Evolutionary conservation across 2,888 invertebrate genomes (phyloP), one percentile per base, ranked within the genome.

Genomic region (Hedya salicella): DNA sequence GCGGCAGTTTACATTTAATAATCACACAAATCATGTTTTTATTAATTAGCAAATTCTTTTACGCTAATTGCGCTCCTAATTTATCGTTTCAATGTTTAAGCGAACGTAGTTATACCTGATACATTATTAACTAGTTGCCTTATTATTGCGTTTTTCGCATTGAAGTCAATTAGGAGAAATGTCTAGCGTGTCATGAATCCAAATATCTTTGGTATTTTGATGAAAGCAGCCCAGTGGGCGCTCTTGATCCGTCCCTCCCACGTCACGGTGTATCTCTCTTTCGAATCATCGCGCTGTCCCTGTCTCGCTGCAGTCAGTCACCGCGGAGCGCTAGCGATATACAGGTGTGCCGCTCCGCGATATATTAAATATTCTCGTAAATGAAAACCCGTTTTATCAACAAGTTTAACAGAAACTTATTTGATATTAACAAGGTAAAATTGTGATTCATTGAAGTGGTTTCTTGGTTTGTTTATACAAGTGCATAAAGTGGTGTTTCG

Each of bases 171-270:
- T 49, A 65, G 30, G 36, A 30, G 48, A 63, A 61, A 60, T 62
- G 52, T 70, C 70, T 69, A 40, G 63, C 40, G 14, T 49, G 36
- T 49, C 8, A 30, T 36, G 11, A 25, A 56, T 63, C 30, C 14
- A 25, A 63, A 48, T 21, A 39, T 42, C 14, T 21, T 13, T 19
- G 49, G 46, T 17, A 53, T 60, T 14, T 60, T 16, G 11, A 30
- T 36, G 77, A 82, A 85, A 82, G 77, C 80, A 67, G 79, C 85
- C 70, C 88, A 86, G 70, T 80, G 85, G 85, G 89, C 84, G 83
- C 80, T 88, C 86, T 85, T 87, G 82, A 82, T 86, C 85, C 86
- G 87, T 88, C 89, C 88, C 87, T 87, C 85, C 87, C 82, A 87
- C 87, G 79, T 81, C 78, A 83, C 72, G 62, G 69, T 68, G 69